Evolutionary conservation across 2,797 vertebrate genomes (phyloP), one percentile per base, ranked within the genome.

Genomic region (Clarias fuscus): DNA sequence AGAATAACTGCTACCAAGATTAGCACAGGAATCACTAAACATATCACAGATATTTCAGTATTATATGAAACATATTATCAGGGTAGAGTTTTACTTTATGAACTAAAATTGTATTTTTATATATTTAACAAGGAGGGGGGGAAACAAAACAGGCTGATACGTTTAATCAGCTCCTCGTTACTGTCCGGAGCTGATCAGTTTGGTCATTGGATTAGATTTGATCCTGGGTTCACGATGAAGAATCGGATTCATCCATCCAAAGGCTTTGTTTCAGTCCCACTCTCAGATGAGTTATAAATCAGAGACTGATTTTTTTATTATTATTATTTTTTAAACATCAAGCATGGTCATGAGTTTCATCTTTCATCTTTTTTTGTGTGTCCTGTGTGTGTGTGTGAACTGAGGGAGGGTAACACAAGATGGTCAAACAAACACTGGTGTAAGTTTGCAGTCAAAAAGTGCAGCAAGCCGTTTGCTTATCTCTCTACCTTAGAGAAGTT

Each of bases 391-490:
- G 72, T 37, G 83, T 56, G 59, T 24, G 89, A 89, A 91, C 90
- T 84, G 85, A 87, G 82, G 88, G 86, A 79, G 68, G 30, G 40
- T 10, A 22, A 83, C 53, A 79, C 27, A 40, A 83, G 86, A 85
- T 30, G 48, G 84, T 68, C 77, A n/a, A 81, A 86, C 20, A 43
- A 80, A 56, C 86, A 61, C 33, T 65, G 48, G 70, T 89, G 56
- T 85, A 88, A 89, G 88, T 88, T 89, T 88, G 90, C 90, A 89
- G 85, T 81, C 71, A 86, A 85, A 85, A 88, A 77, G 85, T 88
- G 81, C 85, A 85, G 86, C 89, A 86, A 80, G 84, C 70, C 88
- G 92, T 90, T 89, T 92, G 92, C 91, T 92, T 90, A 91, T 88
- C 87, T 89, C 33, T 37, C 88, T 90, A 89, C 86, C 84, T 88